A percentile compares a stretch with the other conserved stretches of the same genome.
Evolutionary conservation across 2,797 vertebrate genomes (phyloP).

Genomic region (Hydrocynus forskahlii): DNA sequence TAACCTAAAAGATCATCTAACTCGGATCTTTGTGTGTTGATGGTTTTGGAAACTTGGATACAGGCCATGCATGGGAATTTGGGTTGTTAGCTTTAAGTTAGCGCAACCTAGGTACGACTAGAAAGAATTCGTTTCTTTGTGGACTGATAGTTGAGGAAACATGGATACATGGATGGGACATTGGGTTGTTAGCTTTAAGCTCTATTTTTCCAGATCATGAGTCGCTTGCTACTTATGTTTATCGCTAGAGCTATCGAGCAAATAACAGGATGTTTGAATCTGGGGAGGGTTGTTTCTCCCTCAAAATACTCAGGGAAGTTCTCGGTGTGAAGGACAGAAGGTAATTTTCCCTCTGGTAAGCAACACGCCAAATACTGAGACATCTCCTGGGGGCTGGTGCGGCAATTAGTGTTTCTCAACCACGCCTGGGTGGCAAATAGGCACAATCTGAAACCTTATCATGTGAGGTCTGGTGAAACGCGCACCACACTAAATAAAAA

Average conservation of each 20-base stretch:
- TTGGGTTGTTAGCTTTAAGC: not conserved
- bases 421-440: not conserved
- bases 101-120: too few species aligned
- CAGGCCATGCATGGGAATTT: too few species aligned
- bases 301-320: not conserved
- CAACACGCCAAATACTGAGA: not conserved
- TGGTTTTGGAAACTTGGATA: too few species aligned
- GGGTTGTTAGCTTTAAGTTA: too few species aligned
- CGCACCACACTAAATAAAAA: not conserved
- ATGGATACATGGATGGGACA: not conserved
- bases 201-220: not conserved
- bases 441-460: not conserved
- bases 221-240: not conserved
- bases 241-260: not conserved
- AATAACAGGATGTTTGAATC: not conserved
- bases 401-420: constrained; percentile 7
- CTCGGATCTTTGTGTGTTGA: too few species aligned
- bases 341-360: not conserved
- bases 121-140: not conserved
- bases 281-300: not conserved
- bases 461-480: not conserved
- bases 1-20: not conserved
- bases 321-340: not conserved
- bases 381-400: not conserved
- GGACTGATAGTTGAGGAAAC: not conserved